These are phyloP conservation scores for Diadegma fenestrale DNA, from an alignment of 2,888 invertebrate genomes.

Conservation along the genomic window DNA sequence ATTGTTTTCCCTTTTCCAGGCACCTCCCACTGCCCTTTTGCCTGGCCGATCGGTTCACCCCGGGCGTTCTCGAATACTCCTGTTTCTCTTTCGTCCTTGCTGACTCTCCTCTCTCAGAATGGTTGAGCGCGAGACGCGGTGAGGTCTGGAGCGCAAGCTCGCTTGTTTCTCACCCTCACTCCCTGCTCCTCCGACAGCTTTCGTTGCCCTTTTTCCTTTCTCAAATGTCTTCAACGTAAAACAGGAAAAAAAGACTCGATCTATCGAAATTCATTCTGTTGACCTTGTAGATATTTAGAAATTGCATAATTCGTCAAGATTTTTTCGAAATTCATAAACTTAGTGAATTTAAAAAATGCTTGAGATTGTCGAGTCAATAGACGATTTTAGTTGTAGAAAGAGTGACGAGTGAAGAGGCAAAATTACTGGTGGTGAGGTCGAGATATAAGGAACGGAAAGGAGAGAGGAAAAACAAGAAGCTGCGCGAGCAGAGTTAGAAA, in stretches of 20 bases:
- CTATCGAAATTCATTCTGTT: no score
- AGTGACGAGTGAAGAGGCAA: no score
- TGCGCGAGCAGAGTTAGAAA: conserved; percentile 54
- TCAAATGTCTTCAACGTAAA: conserved; percentile 50
- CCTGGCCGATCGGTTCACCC: conserved; percentile 31
- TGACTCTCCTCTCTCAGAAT: conserved; percentile 12
- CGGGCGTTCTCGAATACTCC: conserved; percentile 35
- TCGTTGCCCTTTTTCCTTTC: not conserved
- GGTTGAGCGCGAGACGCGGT: conserved; percentile 32
- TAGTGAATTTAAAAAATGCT: not conserved
- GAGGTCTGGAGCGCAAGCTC: conserved; percentile 29
- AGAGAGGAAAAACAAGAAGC: conserved; percentile 15
- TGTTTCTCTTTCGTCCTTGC: not conserved
- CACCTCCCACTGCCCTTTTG: conserved; percentile 25
- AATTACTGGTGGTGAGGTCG: not conserved
- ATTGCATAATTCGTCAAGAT: conserved; percentile 66
- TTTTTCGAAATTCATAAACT: not conserved
- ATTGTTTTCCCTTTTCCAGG: conserved; percentile 70
- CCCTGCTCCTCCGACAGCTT: not conserved
- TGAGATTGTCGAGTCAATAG: conserved; percentile 1
- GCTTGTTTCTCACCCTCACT: not conserved
- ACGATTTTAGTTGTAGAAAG: not conserved
- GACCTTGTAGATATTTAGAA: conserved; percentile 72
- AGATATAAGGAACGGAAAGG: not conserved
- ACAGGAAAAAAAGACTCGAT: conserved; percentile 60